Percentiles rank a stretch among this genome's conserved stretches.
Evolutionary conservation across 2,888 invertebrate species (phyloP).

Genomic region (Parelbella ahira): DNA sequence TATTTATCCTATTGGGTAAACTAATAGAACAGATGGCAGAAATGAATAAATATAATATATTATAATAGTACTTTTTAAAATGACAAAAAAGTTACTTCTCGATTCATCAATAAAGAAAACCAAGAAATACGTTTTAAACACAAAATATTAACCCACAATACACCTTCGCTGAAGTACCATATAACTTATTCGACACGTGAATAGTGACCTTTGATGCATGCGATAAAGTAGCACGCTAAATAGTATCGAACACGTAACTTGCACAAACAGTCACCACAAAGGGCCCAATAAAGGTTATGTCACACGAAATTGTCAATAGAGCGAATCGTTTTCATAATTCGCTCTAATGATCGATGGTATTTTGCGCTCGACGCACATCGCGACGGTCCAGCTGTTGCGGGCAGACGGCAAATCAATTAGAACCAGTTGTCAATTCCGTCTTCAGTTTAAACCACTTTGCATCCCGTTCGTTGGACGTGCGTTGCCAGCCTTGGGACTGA

Average conservation of each 20-base stretch:
- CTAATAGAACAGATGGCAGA: too few relatives aligned
- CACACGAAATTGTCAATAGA: slow-evolving; percentile 38
- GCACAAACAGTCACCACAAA: slow-evolving; percentile 18
- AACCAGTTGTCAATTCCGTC: slow-evolving; percentile 9
- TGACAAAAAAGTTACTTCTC: too few relatives aligned
- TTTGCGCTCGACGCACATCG: slow-evolving; percentile 31
- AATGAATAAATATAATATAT: too few relatives aligned
- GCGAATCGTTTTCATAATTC: slow-evolving; percentile 54
- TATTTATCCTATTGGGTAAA: too few relatives aligned
- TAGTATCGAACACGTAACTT: slow-evolving; percentile 18
- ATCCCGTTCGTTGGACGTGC: not conserved
- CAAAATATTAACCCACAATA: too few relatives aligned
- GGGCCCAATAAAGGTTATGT: slow-evolving; percentile 27
- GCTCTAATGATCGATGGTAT: slow-evolving; percentile 48
- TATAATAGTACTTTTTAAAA: too few relatives aligned
- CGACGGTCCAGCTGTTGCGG: slow-evolving; percentile 10
- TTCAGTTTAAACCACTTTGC: slow-evolving; percentile 13
- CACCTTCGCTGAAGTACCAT: too few relatives aligned
- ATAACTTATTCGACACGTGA: too few relatives aligned
- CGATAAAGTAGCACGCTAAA: slow-evolving; percentile 12
- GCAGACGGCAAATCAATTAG: slow-evolving; percentile 47
- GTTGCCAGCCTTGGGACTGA: slow-evolving; percentile 7
- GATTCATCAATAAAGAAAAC: too few relatives aligned
- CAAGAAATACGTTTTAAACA: too few relatives aligned
- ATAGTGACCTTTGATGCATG: too few relatives aligned